Base-by-base conservation (phyloP, 2,797 vertebrate genomes). In the Bryconaethiops microstoma region DNA sequence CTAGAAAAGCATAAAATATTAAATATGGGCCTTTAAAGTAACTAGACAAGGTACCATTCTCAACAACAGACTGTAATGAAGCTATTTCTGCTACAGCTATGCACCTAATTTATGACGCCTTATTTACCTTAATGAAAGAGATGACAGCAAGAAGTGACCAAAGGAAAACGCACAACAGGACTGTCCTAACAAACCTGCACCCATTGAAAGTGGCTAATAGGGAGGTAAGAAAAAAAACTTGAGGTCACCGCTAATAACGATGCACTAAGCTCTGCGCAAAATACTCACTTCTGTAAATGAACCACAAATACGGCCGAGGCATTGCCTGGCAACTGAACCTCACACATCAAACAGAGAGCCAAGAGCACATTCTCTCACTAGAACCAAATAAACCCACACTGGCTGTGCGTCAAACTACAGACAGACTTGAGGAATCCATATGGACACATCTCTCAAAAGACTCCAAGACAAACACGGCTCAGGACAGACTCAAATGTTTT, bases 261-360 rank as follows among this genome's bases (percentile, higher is more conserved):
- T 42, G 17, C 72, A 63, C 23, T 29, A 60, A 60, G 69, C 65
- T 39, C 9, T 48, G 50, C 64, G 76, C 39, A 69, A 54, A 74
- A 57, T 63, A 39, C 72, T 48, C 35, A 29, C 71, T 75, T 76
- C 71, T 72, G 63, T 60, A 71, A 72, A 81, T 67, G 39, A 69
- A 72, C 64, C 77, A 17, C n/a, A 40, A 62, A 23, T 21, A 50
- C 57, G 55, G 69, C 35, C 23, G 63, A 74, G 64, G 29, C 55
- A 76, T 76, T 59, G 78, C 79, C 55, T 68, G 82, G 82, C 82
- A 85, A 79, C 84, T 23, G 50, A 21, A 65, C 42, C 65, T 81
- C 77, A 63, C 55, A 67, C 65, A 59, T 68, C 77, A 7, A 6
- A 39, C 19, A 57, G 39, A 64, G 79, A 75, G 42, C 39, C 40